A percentile compares a stretch with the other conserved stretches of the same genome.
Conservation (phyloP, 2,797 vertebrate species). For the Myotis pilosus region DNA sequence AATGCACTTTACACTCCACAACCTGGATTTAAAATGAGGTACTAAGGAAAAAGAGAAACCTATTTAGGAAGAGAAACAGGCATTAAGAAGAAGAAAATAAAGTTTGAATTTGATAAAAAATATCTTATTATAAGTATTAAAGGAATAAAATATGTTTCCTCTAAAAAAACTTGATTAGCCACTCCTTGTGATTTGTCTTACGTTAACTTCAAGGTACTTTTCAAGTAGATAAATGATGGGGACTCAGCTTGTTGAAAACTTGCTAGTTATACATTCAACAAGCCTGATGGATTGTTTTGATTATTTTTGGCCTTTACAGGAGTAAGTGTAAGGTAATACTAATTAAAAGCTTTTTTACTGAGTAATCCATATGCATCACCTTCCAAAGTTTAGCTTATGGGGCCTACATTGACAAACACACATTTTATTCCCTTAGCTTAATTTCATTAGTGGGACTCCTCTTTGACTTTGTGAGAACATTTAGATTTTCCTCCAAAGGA, state of each 20-base stretch:
- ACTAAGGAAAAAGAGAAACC: neutral
- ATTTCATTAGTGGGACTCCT: conserved; percentile 82
- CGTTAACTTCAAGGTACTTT: conserved; percentile 60
- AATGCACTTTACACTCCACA: conserved; percentile 45
- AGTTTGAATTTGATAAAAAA: conserved; percentile 66
- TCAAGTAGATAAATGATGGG: neutral
- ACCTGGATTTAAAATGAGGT: conserved; percentile 20
- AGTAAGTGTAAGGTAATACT: conserved; percentile 79
- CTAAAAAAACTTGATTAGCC: conserved; percentile 60
- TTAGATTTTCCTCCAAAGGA: conserved; percentile 79
- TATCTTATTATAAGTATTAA: neutral
- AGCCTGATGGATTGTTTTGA: conserved; percentile 71
- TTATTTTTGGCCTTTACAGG: conserved; percentile 70
- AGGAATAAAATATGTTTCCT: conserved; percentile 57
- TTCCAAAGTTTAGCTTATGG: conserved; percentile 79
- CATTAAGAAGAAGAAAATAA: conserved; percentile 11
- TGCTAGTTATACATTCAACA: conserved; percentile 63
- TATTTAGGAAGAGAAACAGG: conserved; percentile 38
- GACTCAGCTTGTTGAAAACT: conserved; percentile 49
- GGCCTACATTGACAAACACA: conserved; percentile 75
- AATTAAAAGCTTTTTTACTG: conserved; percentile 80
- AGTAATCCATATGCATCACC: conserved; percentile 77
- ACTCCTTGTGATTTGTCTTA: conserved; percentile 42
- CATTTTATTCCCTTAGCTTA: conserved; percentile 81
- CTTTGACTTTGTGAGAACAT: conserved; percentile 78